A percentile compares a stretch with the other conserved stretches of the same genome.
Conservation (phyloP, 2,797 vertebrate species). For the Ptychadena robeensis region DNA sequence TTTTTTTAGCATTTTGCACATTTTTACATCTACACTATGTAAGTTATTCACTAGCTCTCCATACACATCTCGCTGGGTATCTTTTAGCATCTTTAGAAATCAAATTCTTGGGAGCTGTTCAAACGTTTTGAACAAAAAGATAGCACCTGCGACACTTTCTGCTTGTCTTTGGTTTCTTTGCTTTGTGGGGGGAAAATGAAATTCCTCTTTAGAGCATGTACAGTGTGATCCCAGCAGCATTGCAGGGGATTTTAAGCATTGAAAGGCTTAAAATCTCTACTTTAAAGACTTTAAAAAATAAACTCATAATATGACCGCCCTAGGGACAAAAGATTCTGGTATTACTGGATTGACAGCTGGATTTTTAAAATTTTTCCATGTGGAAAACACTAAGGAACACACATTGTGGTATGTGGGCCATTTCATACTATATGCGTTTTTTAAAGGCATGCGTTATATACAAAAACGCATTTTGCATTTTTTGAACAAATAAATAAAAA, state of each 20-base stretch:
- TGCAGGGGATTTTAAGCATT: slow-evolving; percentile 55
- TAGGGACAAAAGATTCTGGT: slow-evolving; percentile 57
- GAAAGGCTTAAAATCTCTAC: slow-evolving; percentile 58
- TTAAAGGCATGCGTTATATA: too few species aligned
- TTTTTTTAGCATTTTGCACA: neutral
- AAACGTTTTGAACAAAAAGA: slow-evolving; percentile 50
- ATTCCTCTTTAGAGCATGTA: slow-evolving; percentile 51
- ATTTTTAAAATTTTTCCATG: slow-evolving; percentile 58
- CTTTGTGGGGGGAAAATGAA: slow-evolving; percentile 41
- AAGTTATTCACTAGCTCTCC: neutral
- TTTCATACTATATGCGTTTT: too few species aligned
- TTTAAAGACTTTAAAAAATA: slow-evolving; percentile 56
- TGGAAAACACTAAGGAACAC: neutral
- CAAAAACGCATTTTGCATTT: too few species aligned
- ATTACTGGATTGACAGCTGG: slow-evolving; percentile 57
- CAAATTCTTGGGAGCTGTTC: slow-evolving; percentile 50
- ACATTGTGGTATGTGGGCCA: neutral
- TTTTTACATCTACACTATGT: slow-evolving; percentile 24
- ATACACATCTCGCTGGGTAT: slow-evolving; percentile 13
- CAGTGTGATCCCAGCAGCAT: slow-evolving; percentile 54
- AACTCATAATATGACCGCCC: slow-evolving; percentile 62
- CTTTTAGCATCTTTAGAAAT: slow-evolving; percentile 47
- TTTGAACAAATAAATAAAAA: too few species aligned
- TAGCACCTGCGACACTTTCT: slow-evolving; percentile 55
- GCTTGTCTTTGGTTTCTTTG: slow-evolving; percentile 30